Base-by-base conservation (phyloP, 2,797 vertebrate genomes). In the Arctocebus calabarensis region DNA sequence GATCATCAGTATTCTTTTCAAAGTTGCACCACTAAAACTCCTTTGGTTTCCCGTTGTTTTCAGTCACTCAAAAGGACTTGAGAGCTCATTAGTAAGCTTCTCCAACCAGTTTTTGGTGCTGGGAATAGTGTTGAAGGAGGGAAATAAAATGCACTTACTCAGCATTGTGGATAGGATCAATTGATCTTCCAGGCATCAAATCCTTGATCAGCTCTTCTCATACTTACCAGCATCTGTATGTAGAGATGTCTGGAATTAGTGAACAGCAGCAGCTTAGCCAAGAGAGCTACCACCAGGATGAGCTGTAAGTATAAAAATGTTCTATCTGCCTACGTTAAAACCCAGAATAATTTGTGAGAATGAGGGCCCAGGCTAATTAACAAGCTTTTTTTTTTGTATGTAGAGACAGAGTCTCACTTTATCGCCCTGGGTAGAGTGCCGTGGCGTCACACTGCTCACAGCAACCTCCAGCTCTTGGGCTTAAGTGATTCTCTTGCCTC, bases 81-180 rank as follows among this genome's bases (percentile, higher is more conserved):
- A 11, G 11, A 7, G 16, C 94, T 97, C 88, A 94, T 97, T 96
- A 92, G 75, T 55, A 83, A 83, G 55, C 55, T 81, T 95, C 74
- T 87, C 77, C n/a, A 66, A 75, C 61, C 40, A 34, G 32, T 57
- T 57, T 88, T 75, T 78, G 57, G 45, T 59, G 34, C 68, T 94
- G 73, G 27, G 75, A 2, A 52, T n/a, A 61, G n/a, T 87, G 13
- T 23, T 82, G 74, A 84, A 68, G 89, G 8, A 94, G 45, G 37
- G 62, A 84, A 55, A 52, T 27, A 29, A 71, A 88, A 88, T 82
- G 45, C 34, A 23, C 71, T 92, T 77, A 84, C 75, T 97, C 83
- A 92, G 92, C 92, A 83, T 13, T 68, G 32, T 11, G 81, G 91
- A 85, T 48, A 62, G 45, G 61, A 78, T 83, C 73, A 61, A 88